Evolutionary conservation across 2,888 invertebrate genomes (phyloP).

Genomic region (Drosophila kokeensis): DNA sequence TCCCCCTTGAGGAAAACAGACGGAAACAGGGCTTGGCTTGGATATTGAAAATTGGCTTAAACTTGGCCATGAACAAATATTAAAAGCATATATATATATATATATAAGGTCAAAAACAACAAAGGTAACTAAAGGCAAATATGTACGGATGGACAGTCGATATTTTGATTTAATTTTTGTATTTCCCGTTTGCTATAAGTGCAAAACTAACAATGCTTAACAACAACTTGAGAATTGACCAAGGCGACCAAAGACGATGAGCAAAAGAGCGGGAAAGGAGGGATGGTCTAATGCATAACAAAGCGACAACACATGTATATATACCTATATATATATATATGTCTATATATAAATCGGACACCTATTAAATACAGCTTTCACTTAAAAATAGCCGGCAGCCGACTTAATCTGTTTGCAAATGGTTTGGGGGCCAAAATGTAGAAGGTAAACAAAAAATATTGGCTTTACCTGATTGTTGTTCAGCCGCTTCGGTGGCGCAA

Average conservation of each 20-base stretch:
- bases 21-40: background rate
- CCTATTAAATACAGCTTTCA: constrained; percentile 14
- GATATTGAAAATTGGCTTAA: constrained; percentile 70
- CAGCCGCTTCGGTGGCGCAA: constrained; percentile 50
- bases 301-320: background rate
- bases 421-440: background rate
- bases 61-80: constrained; percentile 68
- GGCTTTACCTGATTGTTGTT: constrained; percentile 44
- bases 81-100: constrained; percentile 20
- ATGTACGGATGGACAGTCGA: constrained; percentile 31
- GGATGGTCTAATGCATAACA: constrained; percentile 4
- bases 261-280: background rate
- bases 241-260: constrained; percentile 13
- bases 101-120: constrained; percentile 41
- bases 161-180: constrained; percentile 44
- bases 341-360: background rate
- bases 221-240: constrained; percentile 25
- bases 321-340: background rate
- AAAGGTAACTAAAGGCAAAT: constrained; percentile 15
- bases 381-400: constrained; percentile 32
- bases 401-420: constrained; percentile 1
- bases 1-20: background rate
- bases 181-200: constrained; percentile 12
- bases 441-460: constrained; percentile 41
- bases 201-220: constrained; percentile 33